A percentile compares a stretch with the other conserved stretches of the same genome.
Conservation (phyloP, 2,797 vertebrate species). For the Sebastiscus albofasciatus region DNA sequence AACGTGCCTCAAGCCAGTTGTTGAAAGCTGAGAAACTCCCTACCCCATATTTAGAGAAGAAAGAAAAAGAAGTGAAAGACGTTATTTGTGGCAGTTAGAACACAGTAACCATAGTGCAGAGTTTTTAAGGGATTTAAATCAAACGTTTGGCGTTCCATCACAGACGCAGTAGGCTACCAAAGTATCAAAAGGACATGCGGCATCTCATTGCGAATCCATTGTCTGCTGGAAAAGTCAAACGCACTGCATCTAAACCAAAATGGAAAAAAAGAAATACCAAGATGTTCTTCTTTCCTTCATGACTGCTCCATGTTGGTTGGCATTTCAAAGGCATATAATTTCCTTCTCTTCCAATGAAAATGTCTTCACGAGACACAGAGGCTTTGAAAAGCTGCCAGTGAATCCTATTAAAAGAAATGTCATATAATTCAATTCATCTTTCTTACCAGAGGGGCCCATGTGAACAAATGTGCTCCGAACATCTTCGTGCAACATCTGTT, state of each 20-base stretch:
- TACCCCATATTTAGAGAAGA: constrained; percentile 59
- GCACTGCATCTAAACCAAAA: constrained; percentile 7
- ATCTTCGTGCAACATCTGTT: constrained; percentile 73
- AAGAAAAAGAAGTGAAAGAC: constrained; percentile 41
- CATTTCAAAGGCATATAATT: constrained; percentile 70
- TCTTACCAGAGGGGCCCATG: constrained; percentile 52
- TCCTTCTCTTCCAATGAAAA: constrained; percentile 57
- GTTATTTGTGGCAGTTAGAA: constrained; percentile 29
- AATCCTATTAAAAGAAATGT: constrained; percentile 73
- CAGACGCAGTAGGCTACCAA: background rate
- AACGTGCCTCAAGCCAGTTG: constrained; percentile 46
- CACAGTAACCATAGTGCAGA: constrained; percentile 9
- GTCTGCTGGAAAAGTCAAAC: constrained; percentile 2
- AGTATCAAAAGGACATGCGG: constrained; percentile 12
- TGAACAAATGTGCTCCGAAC: constrained; percentile 53
- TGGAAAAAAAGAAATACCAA: constrained; percentile 37
- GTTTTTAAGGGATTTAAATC: constrained; percentile 32
- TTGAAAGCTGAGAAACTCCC: constrained; percentile 60
- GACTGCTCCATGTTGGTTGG: constrained; percentile 52
- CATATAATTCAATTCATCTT: constrained; percentile 65
- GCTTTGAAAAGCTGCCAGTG: constrained; percentile 67
- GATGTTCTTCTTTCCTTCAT: constrained; percentile 25
- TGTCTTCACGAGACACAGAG: constrained; percentile 39
- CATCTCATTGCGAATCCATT: constrained; percentile 23
- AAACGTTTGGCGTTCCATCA: constrained; percentile 1